Evolutionary conservation across 2,113 vertebrate genomes (phyloP), one percentile per base, ranked within the genome.

Genomic region (Neoarius graeffei): DNA sequence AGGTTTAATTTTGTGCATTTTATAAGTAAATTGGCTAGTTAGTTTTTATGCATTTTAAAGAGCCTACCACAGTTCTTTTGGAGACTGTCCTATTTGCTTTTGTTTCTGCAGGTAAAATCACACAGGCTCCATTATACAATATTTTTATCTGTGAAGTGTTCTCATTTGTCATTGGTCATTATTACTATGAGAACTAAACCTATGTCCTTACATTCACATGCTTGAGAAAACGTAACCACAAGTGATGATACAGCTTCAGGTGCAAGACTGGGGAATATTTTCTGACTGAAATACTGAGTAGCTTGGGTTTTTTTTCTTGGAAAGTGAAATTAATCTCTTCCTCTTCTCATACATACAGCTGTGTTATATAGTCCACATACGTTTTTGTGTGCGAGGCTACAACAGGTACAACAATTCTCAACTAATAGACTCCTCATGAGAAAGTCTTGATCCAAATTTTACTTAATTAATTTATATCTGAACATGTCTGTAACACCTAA

Each of bases 251-350:
- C 1, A 69, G 35, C 27, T 59, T 60, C 90, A 90, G 83, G 83
- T 90, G 88, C 60, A 56, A 62, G 42, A 8, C 11, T 56, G 23
- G 84, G 59, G 71, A 66, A 54, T 85, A 83, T 74, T 69, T 30
- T 84, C 56, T 66, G 57, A 81, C 64, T 69, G 27, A 86, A 57
- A 84, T 83, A 56, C 20, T 76, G 10, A 84, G n/a, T 13, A 84
- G 25, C n/a, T 20, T 35, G 13, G 30, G 79, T 83, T 85, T 85
- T 5, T 60, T 66, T 85, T 17, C 35, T 25, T n/a, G 62, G 85
- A 89, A 88, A 89, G 59, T 82, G 77, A 85, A 85, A 85, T 67
- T 76, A 76, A 35, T 52, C 3, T 89, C 84, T 89, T 89, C 80
- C 88, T 86, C 56, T 86, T 83, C 60, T 85, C 30, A 27, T 35